These are phyloP conservation scores for Xylocampa areola DNA, from an alignment of 2,888 invertebrate species.

Conservation along the genomic window DNA sequence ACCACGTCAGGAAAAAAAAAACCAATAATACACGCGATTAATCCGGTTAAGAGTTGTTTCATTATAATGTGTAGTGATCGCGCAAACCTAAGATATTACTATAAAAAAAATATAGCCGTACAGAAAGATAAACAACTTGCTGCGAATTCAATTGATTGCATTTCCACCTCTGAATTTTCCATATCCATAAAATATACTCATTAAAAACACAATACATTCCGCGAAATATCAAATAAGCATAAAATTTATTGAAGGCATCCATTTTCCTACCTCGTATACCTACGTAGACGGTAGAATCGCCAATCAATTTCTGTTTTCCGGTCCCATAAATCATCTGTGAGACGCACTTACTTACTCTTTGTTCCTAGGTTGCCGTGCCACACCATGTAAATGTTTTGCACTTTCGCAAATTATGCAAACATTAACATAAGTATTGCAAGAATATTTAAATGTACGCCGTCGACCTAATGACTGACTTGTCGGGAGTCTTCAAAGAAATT, in stretches of 20 bases:
- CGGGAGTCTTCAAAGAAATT: conserved; percentile 48
- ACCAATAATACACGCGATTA: too few relatives aligned
- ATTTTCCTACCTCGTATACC: conserved; percentile 10
- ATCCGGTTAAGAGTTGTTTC: too few relatives aligned
- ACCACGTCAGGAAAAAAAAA: too few relatives aligned
- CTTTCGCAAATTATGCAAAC: conserved; percentile 58
- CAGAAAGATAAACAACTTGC: too few relatives aligned
- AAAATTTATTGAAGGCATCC: conserved; percentile 4
- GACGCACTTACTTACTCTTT: conserved; percentile 38
- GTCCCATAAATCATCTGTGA: conserved; percentile 66
- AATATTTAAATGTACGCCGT: conserved; percentile 56
- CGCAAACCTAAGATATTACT: too few relatives aligned
- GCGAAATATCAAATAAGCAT: conserved; percentile 13
- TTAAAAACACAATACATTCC: conserved; percentile 20
- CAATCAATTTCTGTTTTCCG: conserved; percentile 72
- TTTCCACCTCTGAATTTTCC: neutral
- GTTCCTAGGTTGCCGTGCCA: conserved; percentile 23
- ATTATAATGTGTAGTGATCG: too few relatives aligned
- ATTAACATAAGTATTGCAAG: conserved; percentile 59
- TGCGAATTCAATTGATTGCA: conserved; percentile 16
- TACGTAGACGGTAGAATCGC: conserved; percentile 57
- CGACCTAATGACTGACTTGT: conserved; percentile 54
- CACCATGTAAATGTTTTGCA: conserved; percentile 46
- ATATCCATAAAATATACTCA: neutral
- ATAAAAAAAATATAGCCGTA: too few relatives aligned